Conservation (phyloP, 2,888 invertebrate species). For the Orthosia incerta region DNA sequence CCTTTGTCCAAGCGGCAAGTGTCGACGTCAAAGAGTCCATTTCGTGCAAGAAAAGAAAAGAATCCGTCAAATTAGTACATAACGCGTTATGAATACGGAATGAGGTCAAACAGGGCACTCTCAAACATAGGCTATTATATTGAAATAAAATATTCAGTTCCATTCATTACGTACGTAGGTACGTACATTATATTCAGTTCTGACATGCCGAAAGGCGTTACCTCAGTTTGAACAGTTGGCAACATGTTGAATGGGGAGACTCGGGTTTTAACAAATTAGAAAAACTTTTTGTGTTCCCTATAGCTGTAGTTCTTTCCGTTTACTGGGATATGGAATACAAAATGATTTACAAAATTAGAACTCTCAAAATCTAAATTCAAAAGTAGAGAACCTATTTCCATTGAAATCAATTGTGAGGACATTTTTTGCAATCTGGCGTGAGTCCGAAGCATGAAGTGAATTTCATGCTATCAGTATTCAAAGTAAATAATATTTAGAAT, state of each 20-base stretch:
- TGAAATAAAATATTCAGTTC: conserved; percentile 90
- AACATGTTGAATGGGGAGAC: conserved; percentile 75
- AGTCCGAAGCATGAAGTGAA: conserved; percentile 42
- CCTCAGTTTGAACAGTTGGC: conserved; percentile 88
- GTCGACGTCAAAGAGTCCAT: conserved; percentile 84
- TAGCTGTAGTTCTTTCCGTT: conserved; percentile 57
- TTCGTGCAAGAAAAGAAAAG: conserved; percentile 86
- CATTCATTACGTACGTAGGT: conserved; percentile 85
- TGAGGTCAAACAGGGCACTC: conserved; percentile 90
- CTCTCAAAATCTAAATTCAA: conserved; percentile 29
- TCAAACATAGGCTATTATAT: conserved; percentile 86
- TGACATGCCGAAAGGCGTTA: conserved; percentile 86
- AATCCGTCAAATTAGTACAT: conserved; percentile 89
- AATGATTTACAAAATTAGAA: conserved; percentile 19
- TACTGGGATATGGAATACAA: conserved; percentile 43
- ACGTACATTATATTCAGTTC: conserved; percentile 78
- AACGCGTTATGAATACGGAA: conserved; percentile 88
- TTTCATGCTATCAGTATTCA: conserved; percentile 45
- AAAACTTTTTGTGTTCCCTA: conserved; percentile 72
- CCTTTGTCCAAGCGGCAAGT: conserved; percentile 80
- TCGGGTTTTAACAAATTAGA: conserved; percentile 77
- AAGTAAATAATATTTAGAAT: conserved; percentile 60
- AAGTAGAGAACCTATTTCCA: conserved; percentile 19
- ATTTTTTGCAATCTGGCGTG: conserved; percentile 32
- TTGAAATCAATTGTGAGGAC: conserved; percentile 23